Evolutionary conservation across 2,113 vertebrate species (phyloP).

Genomic region (Cyphomyrus discorhynchus): DNA sequence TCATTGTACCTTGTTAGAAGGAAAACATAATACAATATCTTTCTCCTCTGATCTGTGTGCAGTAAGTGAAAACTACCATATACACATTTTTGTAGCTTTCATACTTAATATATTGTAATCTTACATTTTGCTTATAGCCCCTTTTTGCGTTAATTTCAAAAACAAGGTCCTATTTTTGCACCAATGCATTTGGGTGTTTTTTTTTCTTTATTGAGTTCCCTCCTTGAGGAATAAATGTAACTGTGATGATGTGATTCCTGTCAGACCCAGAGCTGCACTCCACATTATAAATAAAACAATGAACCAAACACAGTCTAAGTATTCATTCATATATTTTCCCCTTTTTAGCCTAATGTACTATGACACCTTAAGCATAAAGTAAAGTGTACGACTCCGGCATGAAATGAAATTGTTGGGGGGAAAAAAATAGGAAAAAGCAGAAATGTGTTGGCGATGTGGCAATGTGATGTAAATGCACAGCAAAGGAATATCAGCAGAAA

Average conservation of each 20-base stretch:
- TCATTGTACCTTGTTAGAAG: background rate
- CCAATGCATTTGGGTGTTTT: background rate
- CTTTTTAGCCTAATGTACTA: background rate
- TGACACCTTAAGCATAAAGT: background rate
- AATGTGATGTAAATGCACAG: background rate
- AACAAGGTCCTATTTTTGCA: background rate
- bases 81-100: background rate
- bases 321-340: background rate
- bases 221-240: background rate
- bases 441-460: background rate
- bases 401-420: background rate
- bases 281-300: background rate
- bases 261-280: background rate
- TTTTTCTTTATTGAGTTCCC: background rate
- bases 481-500: slow-evolving; percentile 9
- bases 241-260: background rate
- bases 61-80: background rate
- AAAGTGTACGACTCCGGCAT: background rate
- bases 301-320: background rate
- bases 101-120: background rate
- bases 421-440: background rate
- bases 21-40: background rate
- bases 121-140: background rate
- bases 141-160: background rate
- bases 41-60: background rate